Conservation (phyloP, 1,140 invertebrate genomes). For the Panulirus ornatus region DNA sequence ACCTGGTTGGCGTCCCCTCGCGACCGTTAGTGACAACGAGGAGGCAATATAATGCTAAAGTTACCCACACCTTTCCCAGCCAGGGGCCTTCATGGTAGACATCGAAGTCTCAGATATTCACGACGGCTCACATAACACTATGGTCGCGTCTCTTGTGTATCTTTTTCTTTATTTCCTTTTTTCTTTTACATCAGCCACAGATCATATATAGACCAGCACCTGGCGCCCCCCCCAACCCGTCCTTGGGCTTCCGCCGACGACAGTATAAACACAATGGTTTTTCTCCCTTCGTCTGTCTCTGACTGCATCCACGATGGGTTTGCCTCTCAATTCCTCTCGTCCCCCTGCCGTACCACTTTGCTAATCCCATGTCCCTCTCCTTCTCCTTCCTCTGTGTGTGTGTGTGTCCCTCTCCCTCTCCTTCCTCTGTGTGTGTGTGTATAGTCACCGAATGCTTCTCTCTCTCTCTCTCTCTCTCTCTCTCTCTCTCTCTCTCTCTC, state of each 20-base stretch:
- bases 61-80: background rate
- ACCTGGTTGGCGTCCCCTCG: no score
- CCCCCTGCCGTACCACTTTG: background rate
- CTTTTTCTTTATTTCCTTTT: background rate
- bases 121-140: background rate
- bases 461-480: conserved; percentile 34
- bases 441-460: background rate
- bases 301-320: no score
- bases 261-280: no score
- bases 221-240: no score
- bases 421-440: background rate
- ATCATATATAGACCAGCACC: no score
- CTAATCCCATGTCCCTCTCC: background rate
- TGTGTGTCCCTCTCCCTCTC: no score
- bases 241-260: no score
- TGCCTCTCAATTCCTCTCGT: background rate
- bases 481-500: conserved; percentile 15
- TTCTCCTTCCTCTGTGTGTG: background rate
- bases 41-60: background rate
- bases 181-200: no score
- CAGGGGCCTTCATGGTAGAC: background rate
- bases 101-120: background rate
- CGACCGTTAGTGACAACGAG: background rate
- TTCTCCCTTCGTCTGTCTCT: no score
- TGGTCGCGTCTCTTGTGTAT: background rate